phyloP scores from a whole-genome alignment of 2,113 vertebrate species.

The Cardinalis cardinalis region DNA sequence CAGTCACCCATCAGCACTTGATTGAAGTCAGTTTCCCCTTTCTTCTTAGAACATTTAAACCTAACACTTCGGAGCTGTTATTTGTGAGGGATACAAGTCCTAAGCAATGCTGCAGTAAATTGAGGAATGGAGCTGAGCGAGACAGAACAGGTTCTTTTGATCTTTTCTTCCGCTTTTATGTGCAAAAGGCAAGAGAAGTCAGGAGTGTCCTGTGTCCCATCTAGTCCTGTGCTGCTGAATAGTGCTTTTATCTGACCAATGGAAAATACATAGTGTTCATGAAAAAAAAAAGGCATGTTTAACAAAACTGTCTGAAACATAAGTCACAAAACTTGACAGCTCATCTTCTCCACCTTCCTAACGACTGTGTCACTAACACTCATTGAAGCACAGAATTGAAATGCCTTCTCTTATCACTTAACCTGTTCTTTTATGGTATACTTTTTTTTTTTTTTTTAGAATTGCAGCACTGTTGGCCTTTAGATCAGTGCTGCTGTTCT shows the following conservation, averaged over 20 bases:
- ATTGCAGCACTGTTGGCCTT: not conserved
- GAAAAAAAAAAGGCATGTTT: not conserved
- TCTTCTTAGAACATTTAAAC: not conserved
- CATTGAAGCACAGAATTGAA: slow-evolving; percentile 43
- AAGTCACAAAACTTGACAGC: slow-evolving; percentile 42
- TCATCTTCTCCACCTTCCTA: slow-evolving; percentile 10
- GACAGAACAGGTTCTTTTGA: not conserved
- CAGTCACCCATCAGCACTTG: not conserved
- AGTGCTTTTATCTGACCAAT: not conserved
- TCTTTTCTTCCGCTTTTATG: not conserved
- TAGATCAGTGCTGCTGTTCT: slow-evolving; percentile 43
- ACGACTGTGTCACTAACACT: slow-evolving; percentile 28
- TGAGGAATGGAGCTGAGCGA: not conserved
- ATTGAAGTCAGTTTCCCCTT: not conserved
- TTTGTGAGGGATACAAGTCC: not conserved
- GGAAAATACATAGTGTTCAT: not conserved
- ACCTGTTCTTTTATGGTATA: slow-evolving; percentile 32
- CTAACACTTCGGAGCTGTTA: not conserved
- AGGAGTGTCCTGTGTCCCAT: not conserved
- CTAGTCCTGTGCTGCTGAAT: not conserved
- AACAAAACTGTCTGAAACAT: not conserved
- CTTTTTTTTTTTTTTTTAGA: not conserved
- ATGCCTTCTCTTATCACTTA: slow-evolving; percentile 41
- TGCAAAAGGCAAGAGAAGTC: not conserved
- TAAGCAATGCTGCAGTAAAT: not conserved